Evolutionary conservation across 2,888 invertebrate genomes (phyloP).

Genomic region (Eristalis tenax): DNA sequence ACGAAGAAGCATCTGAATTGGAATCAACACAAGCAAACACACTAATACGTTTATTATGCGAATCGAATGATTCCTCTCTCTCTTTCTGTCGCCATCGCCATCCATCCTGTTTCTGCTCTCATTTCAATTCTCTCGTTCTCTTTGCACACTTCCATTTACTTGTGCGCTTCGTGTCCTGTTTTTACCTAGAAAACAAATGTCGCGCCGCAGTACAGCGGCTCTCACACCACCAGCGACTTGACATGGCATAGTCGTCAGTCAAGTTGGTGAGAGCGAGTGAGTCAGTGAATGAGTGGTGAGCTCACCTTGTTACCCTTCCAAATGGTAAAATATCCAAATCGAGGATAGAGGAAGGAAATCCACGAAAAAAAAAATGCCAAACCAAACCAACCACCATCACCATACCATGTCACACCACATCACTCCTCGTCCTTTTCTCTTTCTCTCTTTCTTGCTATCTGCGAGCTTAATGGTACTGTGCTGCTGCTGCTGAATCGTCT

Average conservation of each 20-base stretch:
- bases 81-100: neutral
- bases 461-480: slow-evolving; percentile 10
- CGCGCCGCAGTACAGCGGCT: slow-evolving; percentile 31
- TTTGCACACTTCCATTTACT: slow-evolving; percentile 34
- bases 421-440: slow-evolving; percentile 23
- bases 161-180: slow-evolving; percentile 36
- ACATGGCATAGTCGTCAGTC: slow-evolving; percentile 26
- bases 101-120: neutral
- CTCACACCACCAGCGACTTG: slow-evolving; percentile 16
- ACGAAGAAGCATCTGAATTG: slow-evolving; percentile 31
- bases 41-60: slow-evolving; percentile 64
- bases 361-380: slow-evolving; percentile 21
- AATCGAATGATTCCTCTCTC: slow-evolving; percentile 51
- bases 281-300: slow-evolving; percentile 34
- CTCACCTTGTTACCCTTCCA: slow-evolving; percentile 53
- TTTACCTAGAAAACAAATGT: slow-evolving; percentile 52
- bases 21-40: slow-evolving; percentile 50
- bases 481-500: slow-evolving; percentile 20
- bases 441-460: slow-evolving; percentile 36
- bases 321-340: slow-evolving; percentile 45
- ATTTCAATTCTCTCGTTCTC: neutral
- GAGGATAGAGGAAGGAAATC: slow-evolving; percentile 39
- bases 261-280: slow-evolving; percentile 32
- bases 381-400: slow-evolving; percentile 35
- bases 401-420: slow-evolving; percentile 11